phyloP scores from a whole-genome alignment of 2,888 invertebrate species.

The Thyatira batis region DNA sequence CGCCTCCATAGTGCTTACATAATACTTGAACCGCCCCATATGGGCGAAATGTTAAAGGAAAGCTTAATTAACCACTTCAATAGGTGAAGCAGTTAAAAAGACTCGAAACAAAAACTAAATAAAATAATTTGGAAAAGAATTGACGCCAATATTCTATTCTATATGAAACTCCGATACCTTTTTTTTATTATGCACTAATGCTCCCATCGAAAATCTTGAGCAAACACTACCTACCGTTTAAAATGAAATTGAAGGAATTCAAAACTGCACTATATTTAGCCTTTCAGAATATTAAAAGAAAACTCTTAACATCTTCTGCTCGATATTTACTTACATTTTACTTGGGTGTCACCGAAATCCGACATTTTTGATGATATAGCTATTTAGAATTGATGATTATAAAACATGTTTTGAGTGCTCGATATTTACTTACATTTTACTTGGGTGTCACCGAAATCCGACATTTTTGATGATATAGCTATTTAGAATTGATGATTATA shows the following conservation, averaged over 20 bases:
- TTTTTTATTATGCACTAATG: constrained; percentile 18
- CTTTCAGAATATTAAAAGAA: neutral
- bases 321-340: too few relatives aligned
- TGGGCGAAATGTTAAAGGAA: constrained; percentile 29
- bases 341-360: too few relatives aligned
- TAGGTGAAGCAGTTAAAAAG: constrained; percentile 10
- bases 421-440: too few relatives aligned
- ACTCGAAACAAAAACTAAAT: neutral
- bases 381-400: too few relatives aligned
- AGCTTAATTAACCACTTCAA: constrained; percentile 2
- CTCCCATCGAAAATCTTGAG: constrained; percentile 33
- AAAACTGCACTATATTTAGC: neutral
- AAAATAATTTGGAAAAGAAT: neutral
- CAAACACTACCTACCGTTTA: constrained; percentile 30
- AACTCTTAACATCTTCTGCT: too few relatives aligned
- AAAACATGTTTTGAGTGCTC: too few relatives aligned
- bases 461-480: too few relatives aligned
- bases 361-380: too few relatives aligned
- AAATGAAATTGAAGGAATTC: neutral
- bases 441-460: too few relatives aligned
- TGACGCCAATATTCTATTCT: neutral
- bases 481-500: neutral
- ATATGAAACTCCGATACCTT: constrained; percentile 3
- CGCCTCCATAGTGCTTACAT: too few relatives aligned
- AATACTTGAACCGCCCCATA: too few relatives aligned